These are phyloP conservation scores for Chymomyza fuscimana DNA, from an alignment of 2,888 invertebrate species.

Conservation along the genomic window DNA sequence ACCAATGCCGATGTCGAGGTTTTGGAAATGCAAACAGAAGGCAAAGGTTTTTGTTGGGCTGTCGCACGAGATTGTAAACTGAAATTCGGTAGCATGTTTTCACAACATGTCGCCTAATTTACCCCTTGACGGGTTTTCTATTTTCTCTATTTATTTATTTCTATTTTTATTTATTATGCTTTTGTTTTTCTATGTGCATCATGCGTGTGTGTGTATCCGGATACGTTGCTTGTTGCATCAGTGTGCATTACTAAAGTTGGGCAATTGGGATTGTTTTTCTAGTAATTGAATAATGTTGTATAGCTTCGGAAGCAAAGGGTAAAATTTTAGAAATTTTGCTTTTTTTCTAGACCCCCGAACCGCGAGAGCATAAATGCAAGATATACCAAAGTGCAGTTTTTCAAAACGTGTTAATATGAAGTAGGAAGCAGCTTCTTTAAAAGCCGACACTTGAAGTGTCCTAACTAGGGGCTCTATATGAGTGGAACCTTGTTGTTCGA, in stretches of 20 bases:
- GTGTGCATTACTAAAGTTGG: background rate
- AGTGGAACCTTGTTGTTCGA: no score
- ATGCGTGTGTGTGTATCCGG: background rate
- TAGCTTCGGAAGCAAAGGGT: background rate
- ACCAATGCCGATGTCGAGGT: background rate
- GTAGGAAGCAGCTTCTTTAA: no score
- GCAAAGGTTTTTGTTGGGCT: conserved; percentile 24
- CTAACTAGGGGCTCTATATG: no score
- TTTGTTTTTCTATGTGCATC: conserved; percentile 9
- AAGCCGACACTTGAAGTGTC: no score
- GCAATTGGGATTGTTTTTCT: background rate
- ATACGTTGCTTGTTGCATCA: background rate
- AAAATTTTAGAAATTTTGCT: background rate
- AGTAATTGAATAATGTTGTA: background rate
- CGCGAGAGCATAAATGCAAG: no score
- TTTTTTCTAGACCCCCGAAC: no score
- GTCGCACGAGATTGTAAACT: conserved; percentile 62
- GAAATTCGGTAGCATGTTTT: conserved; percentile 78
- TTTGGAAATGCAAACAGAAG: background rate
- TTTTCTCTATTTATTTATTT: conserved; percentile 32
- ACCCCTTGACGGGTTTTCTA: conserved; percentile 61
- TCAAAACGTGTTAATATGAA: no score
- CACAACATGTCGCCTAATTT: conserved; percentile 78
- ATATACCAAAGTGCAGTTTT: no score
- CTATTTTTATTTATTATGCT: conserved; percentile 30